These are phyloP conservation scores for Caenorhabditis briggsae DNA, from an alignment of 1,140 invertebrate species.

Conservation along the genomic window DNA sequence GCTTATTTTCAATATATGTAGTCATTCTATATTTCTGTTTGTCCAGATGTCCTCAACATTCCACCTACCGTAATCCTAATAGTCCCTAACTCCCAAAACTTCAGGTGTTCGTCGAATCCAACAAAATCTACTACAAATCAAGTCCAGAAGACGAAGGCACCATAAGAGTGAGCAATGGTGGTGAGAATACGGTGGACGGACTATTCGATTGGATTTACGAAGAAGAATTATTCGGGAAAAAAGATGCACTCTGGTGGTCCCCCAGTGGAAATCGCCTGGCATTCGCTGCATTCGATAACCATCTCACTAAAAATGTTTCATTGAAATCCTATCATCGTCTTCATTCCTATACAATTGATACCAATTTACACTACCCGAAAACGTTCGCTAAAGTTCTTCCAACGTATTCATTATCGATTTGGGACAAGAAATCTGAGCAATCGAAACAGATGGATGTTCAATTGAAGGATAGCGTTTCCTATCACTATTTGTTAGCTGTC, in stretches of 20 bases:
- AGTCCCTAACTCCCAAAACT: background rate
- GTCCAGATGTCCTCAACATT: too few species aligned
- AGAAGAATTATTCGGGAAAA: constrained; percentile 72
- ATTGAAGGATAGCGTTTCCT: constrained; percentile 59
- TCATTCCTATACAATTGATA: constrained; percentile 37
- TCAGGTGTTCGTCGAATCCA: constrained; percentile 72
- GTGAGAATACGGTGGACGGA: constrained; percentile 47
- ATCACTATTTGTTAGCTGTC: constrained; percentile 66
- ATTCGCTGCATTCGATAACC: constrained; percentile 72
- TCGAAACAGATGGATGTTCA: constrained; percentile 64
- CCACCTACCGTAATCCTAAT: too few species aligned
- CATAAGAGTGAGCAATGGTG: constrained; percentile 18
- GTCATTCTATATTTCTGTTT: too few species aligned
- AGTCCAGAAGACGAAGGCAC: constrained; percentile 35
- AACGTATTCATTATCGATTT: constrained; percentile 60
- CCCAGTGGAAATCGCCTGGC: constrained; percentile 69
- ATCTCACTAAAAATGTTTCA: constrained; percentile 66
- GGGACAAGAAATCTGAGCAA: constrained; percentile 58
- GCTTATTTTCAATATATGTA: background rate
- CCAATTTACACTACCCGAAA: constrained; percentile 73
- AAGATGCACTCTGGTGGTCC: constrained; percentile 76
- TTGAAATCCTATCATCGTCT: constrained; percentile 58
- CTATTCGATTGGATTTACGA: constrained; percentile 77
- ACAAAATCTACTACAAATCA: constrained; percentile 72
- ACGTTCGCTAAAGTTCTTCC: constrained; percentile 62